These are phyloP conservation scores for Atta colombica DNA, from an alignment of 1,140 invertebrate genomes.

Conservation along the genomic window DNA sequence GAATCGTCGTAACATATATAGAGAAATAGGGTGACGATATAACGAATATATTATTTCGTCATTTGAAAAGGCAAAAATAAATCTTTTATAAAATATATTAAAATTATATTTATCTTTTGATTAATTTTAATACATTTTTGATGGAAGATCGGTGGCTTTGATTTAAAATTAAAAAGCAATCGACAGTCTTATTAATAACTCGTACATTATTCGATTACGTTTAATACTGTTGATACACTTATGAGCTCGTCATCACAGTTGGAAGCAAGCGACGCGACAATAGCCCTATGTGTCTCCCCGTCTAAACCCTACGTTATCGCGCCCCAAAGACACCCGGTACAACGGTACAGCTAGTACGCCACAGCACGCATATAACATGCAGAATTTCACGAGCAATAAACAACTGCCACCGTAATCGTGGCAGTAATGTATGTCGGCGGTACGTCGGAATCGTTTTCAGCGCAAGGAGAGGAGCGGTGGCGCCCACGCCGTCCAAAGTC, in stretches of 20 bases:
- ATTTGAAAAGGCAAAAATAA: neutral
- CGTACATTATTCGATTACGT: slow-evolving; percentile 24
- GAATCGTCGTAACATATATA: slow-evolving; percentile 8
- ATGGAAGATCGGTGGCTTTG: neutral
- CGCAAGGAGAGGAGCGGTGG: neutral
- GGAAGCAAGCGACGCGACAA: slow-evolving; percentile 1
- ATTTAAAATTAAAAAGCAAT: neutral
- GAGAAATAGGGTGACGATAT: neutral
- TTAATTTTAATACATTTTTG: neutral
- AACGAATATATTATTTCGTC: neutral
- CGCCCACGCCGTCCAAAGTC: slow-evolving; percentile 16
- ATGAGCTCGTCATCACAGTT: slow-evolving; percentile 29
- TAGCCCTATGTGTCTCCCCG: neutral
- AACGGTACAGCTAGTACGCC: neutral
- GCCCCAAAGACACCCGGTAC: slow-evolving; percentile 29
- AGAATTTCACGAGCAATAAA: slow-evolving; percentile 67
- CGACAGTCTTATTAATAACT: slow-evolving; percentile 21
- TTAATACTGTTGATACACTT: slow-evolving; percentile 23
- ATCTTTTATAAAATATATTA: neutral
- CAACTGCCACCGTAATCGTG: slow-evolving; percentile 66
- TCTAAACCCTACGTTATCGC: slow-evolving; percentile 41
- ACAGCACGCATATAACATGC: slow-evolving; percentile 42
- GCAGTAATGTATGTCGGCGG: slow-evolving; percentile 58
- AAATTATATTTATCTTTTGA: neutral
- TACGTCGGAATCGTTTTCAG: slow-evolving; percentile 45